Evolutionary conservation across 2,888 invertebrate genomes (phyloP), one percentile per base, ranked within the genome.

Genomic region (Saturnia pavonia): DNA sequence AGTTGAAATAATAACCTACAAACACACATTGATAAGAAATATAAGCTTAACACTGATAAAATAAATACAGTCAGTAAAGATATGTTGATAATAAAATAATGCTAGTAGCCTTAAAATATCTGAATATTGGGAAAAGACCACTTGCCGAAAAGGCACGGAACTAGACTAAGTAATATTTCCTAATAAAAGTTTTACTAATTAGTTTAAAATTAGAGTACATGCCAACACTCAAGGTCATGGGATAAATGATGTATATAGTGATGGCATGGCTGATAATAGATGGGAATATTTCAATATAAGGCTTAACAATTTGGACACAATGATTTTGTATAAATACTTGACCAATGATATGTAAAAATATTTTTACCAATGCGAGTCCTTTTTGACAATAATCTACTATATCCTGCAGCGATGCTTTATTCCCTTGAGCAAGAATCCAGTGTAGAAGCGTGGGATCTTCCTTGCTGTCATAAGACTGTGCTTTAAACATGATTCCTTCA

Each of bases 351-450:
- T n/a, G n/a, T n/a, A n/a, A n/a, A 68, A 69, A 66, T 70, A 68
- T 72, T 71, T 94, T 92, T 81, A 96, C 96, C 86, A 96, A 95
- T 71, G 96, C 95, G 76, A 98, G 87, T n/a, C 96, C 97, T 74
- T 96, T 95, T 48, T 95, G 94, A 84, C 98, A 98, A 79, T 96
- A 96, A 69, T 97, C 96, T 51, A 96, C 95, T 82, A 98, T 96
- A 79, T 96, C 96, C 75, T 96, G 96, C 74, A 98, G 88, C 57
- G 96, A 96, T 69, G 96, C 96, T 78, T 97, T 96, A 82, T 96
- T 96, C 79, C 98, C 98, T 82, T 97, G 96, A 7, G 97, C 96
- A 42, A 96, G 95, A 71, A 98, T 98, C 98, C 98, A 98, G 78
- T 98, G 97, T 72, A 97, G 92, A 54, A 99, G 88, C 42, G 96